Base-by-base conservation (phyloP, 2,797 vertebrate genomes). In the Margarornis squamiger region DNA sequence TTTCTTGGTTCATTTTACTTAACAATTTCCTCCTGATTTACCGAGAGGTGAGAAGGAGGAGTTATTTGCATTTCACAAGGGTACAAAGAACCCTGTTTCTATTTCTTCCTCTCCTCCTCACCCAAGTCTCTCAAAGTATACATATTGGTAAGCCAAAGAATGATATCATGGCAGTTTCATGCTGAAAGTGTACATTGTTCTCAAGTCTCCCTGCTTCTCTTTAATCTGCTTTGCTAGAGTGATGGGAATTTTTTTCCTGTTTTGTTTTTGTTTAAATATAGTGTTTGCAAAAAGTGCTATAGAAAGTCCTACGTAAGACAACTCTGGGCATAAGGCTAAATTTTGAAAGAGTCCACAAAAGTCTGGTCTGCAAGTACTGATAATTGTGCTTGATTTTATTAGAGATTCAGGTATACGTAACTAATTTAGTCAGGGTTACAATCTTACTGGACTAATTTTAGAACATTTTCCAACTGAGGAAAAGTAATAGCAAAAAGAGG, bases 181-280 rank as follows among this genome's bases (percentile, higher is more conserved):
- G 66, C 90, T 97, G 94, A 94, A 97, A 97, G 82, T 94, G 7
- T 87, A 90, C 58, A 32, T 94, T 96, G 92, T 88, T 93, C 89
- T 91, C 68, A 52, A 59, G 54, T 32, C 29, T 75, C 43, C 23
- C 36, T 83, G 38, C 34, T 91, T 68, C 72, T 92, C 77, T 57
- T 88, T 22, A 52, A 71, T 81, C 16, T 38, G 34, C 86, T 62
- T 73, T 73, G 38, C n/a, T 67, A 14, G 26, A 58, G 17, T 23
- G n/a, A 34, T 54, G 29, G 15, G 41, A 9, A n/a, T 32, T 26
- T 24, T 16, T 27, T 46, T 59, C 1, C 36, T 26, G 16, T 21
- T 51, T 62, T 39, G 12, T 49, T 90, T 51, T 27, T 61, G 8
- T 80, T 80, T 72, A 41, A 78, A 61, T 74, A 12, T 1, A 41